Conservation (phyloP, 2,113 vertebrate species). For the Notechis scutatus region DNA sequence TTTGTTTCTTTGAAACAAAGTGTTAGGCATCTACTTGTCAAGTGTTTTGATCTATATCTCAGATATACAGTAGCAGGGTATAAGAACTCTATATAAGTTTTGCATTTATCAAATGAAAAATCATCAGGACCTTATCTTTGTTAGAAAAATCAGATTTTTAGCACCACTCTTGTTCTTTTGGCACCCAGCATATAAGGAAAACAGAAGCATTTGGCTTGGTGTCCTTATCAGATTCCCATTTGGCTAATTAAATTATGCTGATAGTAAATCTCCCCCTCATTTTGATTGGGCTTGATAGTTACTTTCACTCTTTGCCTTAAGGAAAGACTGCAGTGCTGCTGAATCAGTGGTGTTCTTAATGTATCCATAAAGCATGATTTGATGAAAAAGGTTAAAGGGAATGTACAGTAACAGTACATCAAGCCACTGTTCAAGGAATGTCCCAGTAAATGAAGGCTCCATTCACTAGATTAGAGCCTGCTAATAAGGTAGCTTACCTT, state of each 20-base stretch:
- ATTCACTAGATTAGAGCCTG: not conserved
- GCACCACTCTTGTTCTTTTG: slow-evolving; percentile 16
- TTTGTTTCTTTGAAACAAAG: not conserved
- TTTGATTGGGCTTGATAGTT: slow-evolving; percentile 31
- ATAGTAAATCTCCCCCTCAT: not conserved
- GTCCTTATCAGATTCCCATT: not conserved
- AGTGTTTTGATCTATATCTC: not conserved
- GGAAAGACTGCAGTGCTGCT: slow-evolving; percentile 10
- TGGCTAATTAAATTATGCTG: slow-evolving; percentile 36
- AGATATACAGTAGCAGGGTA: slow-evolving; percentile 17
- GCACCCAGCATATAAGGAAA: slow-evolving; percentile 10
- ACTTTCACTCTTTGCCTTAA: slow-evolving; percentile 30
- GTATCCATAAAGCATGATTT: slow-evolving; percentile 22
- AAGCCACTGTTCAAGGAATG: not conserved
- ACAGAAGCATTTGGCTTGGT: slow-evolving; percentile 37
- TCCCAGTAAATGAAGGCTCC: not conserved
- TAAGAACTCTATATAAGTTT: not conserved
- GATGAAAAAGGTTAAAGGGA: slow-evolving; percentile 18
- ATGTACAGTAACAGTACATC: not conserved
- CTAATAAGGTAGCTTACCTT: not conserved
- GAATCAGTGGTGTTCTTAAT: slow-evolving; percentile 3
- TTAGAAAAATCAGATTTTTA: slow-evolving; percentile 20
- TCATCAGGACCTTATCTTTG: not conserved
- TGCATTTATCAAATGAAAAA: not conserved
- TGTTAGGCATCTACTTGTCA: not conserved